Evolutionary conservation across 64 coral and sea anemone genomes (phyloP).

Genomic region (Stylophora pistillata): DNA sequence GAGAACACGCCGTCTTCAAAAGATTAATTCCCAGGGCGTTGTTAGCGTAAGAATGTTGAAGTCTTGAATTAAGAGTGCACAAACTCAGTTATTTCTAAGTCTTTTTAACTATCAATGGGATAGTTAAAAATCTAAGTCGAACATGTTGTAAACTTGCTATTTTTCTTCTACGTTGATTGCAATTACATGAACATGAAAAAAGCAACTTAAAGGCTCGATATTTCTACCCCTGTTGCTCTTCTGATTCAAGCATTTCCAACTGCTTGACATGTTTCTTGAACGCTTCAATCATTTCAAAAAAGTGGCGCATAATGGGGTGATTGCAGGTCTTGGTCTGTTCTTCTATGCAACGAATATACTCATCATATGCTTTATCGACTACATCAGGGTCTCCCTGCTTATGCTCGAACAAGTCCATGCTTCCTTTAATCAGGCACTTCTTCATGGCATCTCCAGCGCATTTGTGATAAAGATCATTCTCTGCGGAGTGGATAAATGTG

Average conservation of each 20-base stretch:
- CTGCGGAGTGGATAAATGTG: constrained; percentile 25
- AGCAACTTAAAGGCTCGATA: constrained; percentile 12
- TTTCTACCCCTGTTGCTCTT: constrained; percentile 24
- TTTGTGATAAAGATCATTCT: constrained; percentile 34
- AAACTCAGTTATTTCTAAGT: neutral
- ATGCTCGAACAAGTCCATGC: neutral
- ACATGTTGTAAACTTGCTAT: neutral
- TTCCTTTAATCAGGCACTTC: constrained; percentile 27
- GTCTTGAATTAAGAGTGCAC: constrained; percentile 8
- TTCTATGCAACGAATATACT: constrained; percentile 34
- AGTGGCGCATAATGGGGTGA: constrained; percentile 32
- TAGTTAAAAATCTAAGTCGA: too few species aligned
- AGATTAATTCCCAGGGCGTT: constrained; percentile 34
- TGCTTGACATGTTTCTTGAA: constrained; percentile 36
- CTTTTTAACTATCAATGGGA: constrained; percentile 14
- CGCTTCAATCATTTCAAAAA: neutral
- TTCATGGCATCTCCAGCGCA: constrained; percentile 35
- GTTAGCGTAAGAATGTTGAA: constrained; percentile 4
- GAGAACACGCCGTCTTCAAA: constrained; percentile 3
- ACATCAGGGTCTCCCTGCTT: constrained; percentile 5
- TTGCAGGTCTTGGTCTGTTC: constrained; percentile 19
- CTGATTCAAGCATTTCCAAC: constrained; percentile 32
- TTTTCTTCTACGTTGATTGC: constrained; percentile 22
- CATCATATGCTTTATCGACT: constrained; percentile 2
- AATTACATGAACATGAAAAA: neutral